phyloP scores from a whole-genome alignment of 2,113 vertebrate genomes.

The Crotalus tigris region DNA sequence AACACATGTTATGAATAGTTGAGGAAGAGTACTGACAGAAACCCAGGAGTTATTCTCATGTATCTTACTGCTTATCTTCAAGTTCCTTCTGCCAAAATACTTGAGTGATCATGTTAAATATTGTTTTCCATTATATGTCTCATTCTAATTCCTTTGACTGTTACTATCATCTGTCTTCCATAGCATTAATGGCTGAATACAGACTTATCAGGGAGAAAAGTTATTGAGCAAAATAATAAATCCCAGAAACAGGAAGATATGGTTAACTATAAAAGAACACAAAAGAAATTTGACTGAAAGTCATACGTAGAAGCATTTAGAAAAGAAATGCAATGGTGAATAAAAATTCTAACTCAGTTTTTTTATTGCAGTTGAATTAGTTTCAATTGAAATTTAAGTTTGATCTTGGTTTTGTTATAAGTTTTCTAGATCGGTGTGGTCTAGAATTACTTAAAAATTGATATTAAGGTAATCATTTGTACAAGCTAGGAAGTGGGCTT shows the following conservation, averaged over 20 bases:
- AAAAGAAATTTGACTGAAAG: background rate
- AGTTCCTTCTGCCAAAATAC: conserved; percentile 38
- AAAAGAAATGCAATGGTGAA: background rate
- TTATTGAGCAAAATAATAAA: conserved; percentile 14
- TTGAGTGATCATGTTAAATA: conserved; percentile 41
- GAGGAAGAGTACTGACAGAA: conserved; percentile 30
- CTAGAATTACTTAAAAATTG: background rate
- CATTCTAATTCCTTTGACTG: conserved; percentile 41
- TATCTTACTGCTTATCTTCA: conserved; percentile 30
- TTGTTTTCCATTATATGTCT: conserved; percentile 54
- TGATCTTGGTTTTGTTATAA: background rate
- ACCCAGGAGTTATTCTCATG: conserved; percentile 42
- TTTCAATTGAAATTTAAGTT: conserved; percentile 28
- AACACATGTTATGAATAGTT: conserved; percentile 56
- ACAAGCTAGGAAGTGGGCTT: background rate
- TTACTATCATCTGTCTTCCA: conserved; percentile 42
- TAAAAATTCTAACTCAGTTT: background rate
- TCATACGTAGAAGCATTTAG: background rate
- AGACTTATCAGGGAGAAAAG: conserved; percentile 41
- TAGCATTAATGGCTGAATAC: conserved; percentile 34
- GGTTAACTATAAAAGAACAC: background rate
- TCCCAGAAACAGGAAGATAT: background rate
- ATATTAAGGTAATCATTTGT: background rate
- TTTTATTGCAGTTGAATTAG: conserved; percentile 15
- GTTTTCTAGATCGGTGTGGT: background rate